Conservation (phyloP, 2,888 invertebrate species). For the Pseudococcus longispinus region DNA sequence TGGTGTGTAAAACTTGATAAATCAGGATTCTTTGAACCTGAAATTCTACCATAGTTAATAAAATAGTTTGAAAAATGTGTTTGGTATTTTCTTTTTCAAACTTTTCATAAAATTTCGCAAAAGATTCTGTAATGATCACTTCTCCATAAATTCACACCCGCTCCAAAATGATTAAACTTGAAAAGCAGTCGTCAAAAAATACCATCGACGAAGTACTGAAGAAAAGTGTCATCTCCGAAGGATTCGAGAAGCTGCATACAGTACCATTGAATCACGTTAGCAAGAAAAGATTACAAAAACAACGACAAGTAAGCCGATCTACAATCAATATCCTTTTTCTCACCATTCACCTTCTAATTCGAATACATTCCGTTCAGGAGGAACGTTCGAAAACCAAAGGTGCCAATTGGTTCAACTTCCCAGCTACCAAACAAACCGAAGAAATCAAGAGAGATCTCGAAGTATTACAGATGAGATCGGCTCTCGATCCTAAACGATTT, state of each 20-base stretch:
- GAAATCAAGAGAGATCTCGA: constrained; percentile 87
- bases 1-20: background rate
- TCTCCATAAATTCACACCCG: background rate
- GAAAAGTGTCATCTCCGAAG: constrained; percentile 71
- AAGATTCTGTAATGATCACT: background rate
- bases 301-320: constrained; percentile 66
- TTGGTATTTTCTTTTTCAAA: background rate
- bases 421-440: constrained; percentile 86
- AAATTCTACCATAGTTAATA: background rate
- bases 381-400: constrained; percentile 84
- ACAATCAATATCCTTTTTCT: constrained; percentile 42
- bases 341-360: background rate
- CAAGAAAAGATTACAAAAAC: constrained; percentile 67
- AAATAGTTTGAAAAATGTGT: background rate
- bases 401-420: constrained; percentile 86
- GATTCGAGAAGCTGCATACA: constrained; percentile 71
- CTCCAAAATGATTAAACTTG: constrained; percentile 37
- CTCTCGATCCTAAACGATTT: constrained; percentile 89
- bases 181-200: background rate
- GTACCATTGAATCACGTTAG: constrained; percentile 70
- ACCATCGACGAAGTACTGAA: constrained; percentile 64
- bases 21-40: background rate
- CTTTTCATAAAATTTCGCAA: background rate
- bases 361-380: constrained; percentile 64
- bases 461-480: constrained; percentile 90